phyloP scores from a whole-genome alignment of 2,113 vertebrate species.

The Theristicus caerulescens region DNA sequence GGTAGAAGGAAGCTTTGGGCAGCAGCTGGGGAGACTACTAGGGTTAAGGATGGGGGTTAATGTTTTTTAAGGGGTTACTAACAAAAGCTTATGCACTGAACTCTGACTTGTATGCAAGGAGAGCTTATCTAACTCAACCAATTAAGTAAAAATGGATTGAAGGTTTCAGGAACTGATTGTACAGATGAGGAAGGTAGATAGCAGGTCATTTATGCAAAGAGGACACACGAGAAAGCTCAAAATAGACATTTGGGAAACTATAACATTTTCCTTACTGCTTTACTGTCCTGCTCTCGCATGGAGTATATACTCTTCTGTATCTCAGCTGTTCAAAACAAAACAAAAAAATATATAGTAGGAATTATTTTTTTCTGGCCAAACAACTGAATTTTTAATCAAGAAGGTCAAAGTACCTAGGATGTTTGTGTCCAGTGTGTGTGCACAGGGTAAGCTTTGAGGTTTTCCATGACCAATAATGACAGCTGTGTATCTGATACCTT shows the following conservation, averaged over 20 bases:
- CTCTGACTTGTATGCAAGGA: not conserved
- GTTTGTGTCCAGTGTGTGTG: not conserved
- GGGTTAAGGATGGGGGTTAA: not conserved
- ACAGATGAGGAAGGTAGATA: not conserved
- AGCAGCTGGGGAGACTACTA: not conserved
- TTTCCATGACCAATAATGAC: not conserved
- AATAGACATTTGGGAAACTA: not conserved
- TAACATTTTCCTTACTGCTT: not conserved
- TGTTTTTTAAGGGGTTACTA: not conserved
- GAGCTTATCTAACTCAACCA: not conserved
- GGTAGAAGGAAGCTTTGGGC: not conserved
- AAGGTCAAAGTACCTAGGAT: not conserved
- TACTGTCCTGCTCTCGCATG: not conserved
- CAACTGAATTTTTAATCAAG: not conserved
- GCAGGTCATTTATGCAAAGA: not conserved
- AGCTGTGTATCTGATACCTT: not conserved
- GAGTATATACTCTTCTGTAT: not conserved
- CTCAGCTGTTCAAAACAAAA: not conserved
- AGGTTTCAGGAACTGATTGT: slow-evolving; percentile 1
- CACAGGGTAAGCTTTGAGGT: not conserved
- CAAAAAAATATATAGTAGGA: not conserved
- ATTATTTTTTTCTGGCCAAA: not conserved
- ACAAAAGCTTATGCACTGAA: not conserved
- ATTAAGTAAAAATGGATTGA: slow-evolving; percentile 13
- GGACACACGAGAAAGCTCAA: not conserved